phyloP scores from a whole-genome alignment of 2,113 vertebrate species.

The Neomonachus schauinslandi region DNA sequence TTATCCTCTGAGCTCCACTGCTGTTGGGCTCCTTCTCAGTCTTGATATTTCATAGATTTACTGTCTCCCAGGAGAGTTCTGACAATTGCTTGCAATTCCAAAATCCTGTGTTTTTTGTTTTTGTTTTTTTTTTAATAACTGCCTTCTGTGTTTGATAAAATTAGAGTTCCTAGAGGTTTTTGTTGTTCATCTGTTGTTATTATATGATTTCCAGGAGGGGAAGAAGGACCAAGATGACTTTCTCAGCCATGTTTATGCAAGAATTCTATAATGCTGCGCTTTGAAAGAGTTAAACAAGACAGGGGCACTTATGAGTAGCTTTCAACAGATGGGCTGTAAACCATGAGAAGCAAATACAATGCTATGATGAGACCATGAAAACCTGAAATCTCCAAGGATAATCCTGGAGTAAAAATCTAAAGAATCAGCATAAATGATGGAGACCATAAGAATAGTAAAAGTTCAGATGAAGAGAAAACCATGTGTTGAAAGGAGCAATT shows the following conservation, averaged over 20 bases:
- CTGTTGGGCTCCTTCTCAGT: not conserved
- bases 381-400: conserved; percentile 11
- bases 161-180: not conserved
- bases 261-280: not conserved
- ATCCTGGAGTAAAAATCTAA: not conserved
- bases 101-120: not conserved
- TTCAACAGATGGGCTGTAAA: not conserved
- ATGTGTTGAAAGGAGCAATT: not conserved
- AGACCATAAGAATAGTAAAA: not conserved
- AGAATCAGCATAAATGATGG: not conserved
- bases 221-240: not conserved
- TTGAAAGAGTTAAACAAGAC: not conserved
- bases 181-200: not conserved
- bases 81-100: not conserved
- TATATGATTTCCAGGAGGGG: not conserved
- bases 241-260: not conserved
- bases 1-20: not conserved
- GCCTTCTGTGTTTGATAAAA: not conserved
- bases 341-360: not conserved
- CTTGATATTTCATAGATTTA: not conserved
- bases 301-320: not conserved
- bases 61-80: not conserved
- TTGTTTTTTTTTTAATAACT: not conserved
- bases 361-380: not conserved
- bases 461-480: not conserved